phyloP scores from a whole-genome alignment of 2,113 vertebrate genomes.

The Erythrocebus patas region DNA sequence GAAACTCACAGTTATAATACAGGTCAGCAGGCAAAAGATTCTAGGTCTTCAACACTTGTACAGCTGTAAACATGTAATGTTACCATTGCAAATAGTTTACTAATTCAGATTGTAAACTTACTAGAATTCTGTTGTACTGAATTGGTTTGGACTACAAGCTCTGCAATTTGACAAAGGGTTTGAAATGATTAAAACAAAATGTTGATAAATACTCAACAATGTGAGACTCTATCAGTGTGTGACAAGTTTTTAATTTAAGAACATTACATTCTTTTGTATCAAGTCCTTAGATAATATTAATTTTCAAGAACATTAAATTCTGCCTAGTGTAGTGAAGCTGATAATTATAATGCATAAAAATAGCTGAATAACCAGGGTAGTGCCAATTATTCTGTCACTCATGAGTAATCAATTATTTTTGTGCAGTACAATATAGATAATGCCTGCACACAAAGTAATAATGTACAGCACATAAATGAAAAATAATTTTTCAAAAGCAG shows the following conservation, averaged over 20 bases:
- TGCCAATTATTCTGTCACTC: conserved; percentile 82
- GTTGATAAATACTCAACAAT: conserved; percentile 40
- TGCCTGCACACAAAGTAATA: conserved; percentile 56
- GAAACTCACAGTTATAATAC: neutral
- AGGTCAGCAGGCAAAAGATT: neutral
- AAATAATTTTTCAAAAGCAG: conserved; percentile 54
- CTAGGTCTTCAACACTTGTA: neutral
- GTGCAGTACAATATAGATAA: conserved; percentile 49
- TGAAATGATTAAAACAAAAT: conserved; percentile 46
- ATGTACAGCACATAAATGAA: conserved; percentile 45
- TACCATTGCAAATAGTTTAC: neutral
- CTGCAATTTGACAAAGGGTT: conserved; percentile 38
- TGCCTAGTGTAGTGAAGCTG: conserved; percentile 72
- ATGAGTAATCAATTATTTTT: conserved; percentile 78
- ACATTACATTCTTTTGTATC: conserved; percentile 73
- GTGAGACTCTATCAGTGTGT: conserved; percentile 10
- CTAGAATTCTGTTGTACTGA: neutral
- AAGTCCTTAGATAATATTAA: conserved; percentile 65
- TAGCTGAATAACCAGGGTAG: conserved; percentile 72
- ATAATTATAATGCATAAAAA: conserved; percentile 81
- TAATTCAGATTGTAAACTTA: conserved; percentile 4
- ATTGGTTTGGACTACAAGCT: neutral
- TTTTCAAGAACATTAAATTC: conserved; percentile 79
- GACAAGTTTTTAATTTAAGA: conserved; percentile 69
- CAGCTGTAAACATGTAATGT: conserved; percentile 3